Percentiles rank a stretch among this genome's conserved stretches.
These are phyloP conservation scores for Astropecten irregularis DNA, from an alignment of 53 echinoderm and acorn worm species.

Conservation along the genomic window DNA sequence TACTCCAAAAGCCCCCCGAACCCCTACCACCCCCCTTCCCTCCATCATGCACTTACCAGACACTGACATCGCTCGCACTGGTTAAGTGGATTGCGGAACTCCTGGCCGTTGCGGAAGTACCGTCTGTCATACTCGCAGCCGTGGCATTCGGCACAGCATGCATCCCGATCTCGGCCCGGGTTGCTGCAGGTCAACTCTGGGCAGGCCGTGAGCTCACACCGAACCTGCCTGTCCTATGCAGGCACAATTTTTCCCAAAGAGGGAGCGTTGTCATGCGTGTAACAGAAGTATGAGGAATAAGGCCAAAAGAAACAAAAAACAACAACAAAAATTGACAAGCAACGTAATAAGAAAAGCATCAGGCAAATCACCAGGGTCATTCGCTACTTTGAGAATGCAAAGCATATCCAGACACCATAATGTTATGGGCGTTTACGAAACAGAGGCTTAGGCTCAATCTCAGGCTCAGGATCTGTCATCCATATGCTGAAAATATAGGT, in stretches of 20 bases:
- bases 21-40: too few relatives aligned
- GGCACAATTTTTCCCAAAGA: too few relatives aligned
- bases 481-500: too few relatives aligned
- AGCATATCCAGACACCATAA: background rate
- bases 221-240: constrained; percentile 66
- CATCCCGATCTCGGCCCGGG: constrained; percentile 62
- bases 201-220: constrained; percentile 64
- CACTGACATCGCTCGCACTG: constrained; percentile 74
- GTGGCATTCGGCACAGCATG: constrained; percentile 78
- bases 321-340: background rate
- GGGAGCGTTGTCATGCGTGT: too few relatives aligned
- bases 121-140: constrained; percentile 84
- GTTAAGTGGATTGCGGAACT: constrained; percentile 79
- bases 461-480: too few relatives aligned
- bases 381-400: background rate
- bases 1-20: too few relatives aligned
- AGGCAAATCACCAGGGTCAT: background rate
- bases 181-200: constrained; percentile 68
- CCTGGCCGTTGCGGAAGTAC: constrained; percentile 77
- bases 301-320: constrained; percentile 3
- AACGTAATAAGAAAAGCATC: constrained; percentile 8
- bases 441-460: too few relatives aligned
- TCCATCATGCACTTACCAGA: constrained; percentile 49
- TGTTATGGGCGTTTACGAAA: too few relatives aligned
- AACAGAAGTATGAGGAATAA: background rate